phyloP scores from a whole-genome alignment of 1,140 invertebrate genomes.

The Nomia melanderi region DNA sequence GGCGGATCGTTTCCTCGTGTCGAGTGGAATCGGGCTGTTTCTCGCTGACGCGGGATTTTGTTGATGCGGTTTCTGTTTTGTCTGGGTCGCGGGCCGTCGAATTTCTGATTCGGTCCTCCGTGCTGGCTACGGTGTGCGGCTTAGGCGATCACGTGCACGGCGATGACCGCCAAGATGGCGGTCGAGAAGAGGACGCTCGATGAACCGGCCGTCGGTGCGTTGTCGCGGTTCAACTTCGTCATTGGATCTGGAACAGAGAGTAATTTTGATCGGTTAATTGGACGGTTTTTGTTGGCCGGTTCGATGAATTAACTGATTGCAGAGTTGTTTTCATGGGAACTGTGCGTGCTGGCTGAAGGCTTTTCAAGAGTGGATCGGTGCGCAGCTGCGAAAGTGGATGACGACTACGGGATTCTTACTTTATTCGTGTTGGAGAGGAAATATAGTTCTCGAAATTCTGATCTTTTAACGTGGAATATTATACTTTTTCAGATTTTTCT shows the following conservation, averaged over 20 bases:
- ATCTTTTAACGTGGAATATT: too few species aligned
- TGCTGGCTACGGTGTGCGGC: conserved; percentile 12
- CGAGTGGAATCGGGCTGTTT: conserved; percentile 20
- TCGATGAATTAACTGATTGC: too few species aligned
- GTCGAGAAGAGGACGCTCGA: conserved; percentile 56
- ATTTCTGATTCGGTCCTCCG: conserved; percentile 4
- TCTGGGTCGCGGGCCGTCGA: conserved; percentile 44
- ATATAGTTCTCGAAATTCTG: too few species aligned
- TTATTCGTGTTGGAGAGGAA: too few species aligned
- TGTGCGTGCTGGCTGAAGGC: too few species aligned
- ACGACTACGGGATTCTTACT: too few species aligned
- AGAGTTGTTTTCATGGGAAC: too few species aligned
- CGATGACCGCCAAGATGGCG: conserved; percentile 46
- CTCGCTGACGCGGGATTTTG: conserved; percentile 3
- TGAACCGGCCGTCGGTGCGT: conserved; percentile 37
- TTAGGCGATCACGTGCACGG: conserved; percentile 66
- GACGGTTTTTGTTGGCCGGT: background rate
- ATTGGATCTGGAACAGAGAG: conserved; percentile 63
- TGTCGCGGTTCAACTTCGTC: conserved; percentile 51
- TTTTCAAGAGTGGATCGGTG: too few species aligned
- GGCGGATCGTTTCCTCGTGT: conserved; percentile 22
- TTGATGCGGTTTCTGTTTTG: conserved; percentile 36
- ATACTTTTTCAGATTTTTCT: too few species aligned
- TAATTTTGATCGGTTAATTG: background rate
- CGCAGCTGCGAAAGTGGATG: too few species aligned